Conservation (phyloP, 2,797 vertebrate species). For the Stomatorhinus walkeri region DNA sequence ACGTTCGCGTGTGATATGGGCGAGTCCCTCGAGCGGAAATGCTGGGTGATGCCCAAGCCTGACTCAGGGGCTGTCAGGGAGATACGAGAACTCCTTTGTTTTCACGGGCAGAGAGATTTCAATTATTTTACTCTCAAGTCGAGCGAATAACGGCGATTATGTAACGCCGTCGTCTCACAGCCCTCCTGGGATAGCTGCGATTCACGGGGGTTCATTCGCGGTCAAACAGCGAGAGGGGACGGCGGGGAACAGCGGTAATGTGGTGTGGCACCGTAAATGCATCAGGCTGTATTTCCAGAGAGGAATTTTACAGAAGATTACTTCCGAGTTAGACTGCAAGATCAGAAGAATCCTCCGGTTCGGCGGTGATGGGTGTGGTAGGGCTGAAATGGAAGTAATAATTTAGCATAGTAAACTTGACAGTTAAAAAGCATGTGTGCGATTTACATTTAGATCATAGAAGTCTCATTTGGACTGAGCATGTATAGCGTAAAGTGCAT, state of each 20-base stretch:
- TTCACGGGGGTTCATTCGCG: not conserved
- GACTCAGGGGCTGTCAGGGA: not conserved
- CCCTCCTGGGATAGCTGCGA: not conserved
- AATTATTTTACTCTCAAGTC: not conserved
- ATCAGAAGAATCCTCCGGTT: not conserved
- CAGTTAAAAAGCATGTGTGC: not conserved
- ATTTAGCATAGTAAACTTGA: not conserved
- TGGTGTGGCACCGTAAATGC: not conserved
- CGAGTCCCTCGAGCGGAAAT: not conserved
- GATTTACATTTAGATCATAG: not conserved
- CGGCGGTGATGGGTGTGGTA: not conserved
- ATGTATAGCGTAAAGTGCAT: not conserved
- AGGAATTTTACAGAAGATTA: not conserved
- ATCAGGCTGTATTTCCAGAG: not conserved
- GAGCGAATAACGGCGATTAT: not conserved
- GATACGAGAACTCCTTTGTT: not conserved
- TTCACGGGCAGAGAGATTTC: not conserved
- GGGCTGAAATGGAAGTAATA: not conserved
- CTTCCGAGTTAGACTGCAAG: not conserved
- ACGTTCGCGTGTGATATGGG: not conserved
- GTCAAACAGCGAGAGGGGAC: not conserved
- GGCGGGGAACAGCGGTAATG: not conserved
- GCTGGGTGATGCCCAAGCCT: not conserved
- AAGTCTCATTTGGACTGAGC: not conserved
- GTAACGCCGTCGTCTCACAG: not conserved